A percentile compares a stretch with the other conserved stretches of the same genome.
Evolutionary conservation across 2,797 vertebrate species (phyloP).

Genomic region (Schizopygopsis pylzovi): DNA sequence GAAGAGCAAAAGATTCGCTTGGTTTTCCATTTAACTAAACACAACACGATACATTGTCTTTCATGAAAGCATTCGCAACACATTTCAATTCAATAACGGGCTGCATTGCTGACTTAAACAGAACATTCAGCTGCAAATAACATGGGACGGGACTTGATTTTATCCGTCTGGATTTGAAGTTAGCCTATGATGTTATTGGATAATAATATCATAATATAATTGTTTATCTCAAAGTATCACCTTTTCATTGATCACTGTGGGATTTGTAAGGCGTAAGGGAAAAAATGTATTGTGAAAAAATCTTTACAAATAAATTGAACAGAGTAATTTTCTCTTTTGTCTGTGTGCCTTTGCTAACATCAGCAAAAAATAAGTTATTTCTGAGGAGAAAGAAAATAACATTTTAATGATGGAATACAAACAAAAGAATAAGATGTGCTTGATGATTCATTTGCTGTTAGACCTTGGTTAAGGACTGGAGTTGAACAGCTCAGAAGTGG

Average conservation of each 20-base stretch:
- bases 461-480: background rate
- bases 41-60: background rate
- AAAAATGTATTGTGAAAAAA: background rate
- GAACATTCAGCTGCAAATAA: slow-evolving; percentile 2
- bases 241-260: background rate
- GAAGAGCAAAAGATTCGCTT: background rate
- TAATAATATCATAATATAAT: background rate
- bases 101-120: background rate
- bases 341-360: background rate
- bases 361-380: background rate
- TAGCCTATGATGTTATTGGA: background rate
- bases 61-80: slow-evolving; percentile 14
- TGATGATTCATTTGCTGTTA: slow-evolving; percentile 1
- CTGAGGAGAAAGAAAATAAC: background rate
- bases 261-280: background rate
- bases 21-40: background rate
- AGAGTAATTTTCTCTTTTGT: background rate
- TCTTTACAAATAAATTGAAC: background rate
- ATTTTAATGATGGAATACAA: background rate
- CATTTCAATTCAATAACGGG: background rate
- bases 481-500: background rate
- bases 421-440: background rate
- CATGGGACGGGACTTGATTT: background rate
- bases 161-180: background rate
- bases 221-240: background rate